Base-by-base conservation (phyloP, 2,113 vertebrate genomes). In the Dicrurus megarhynchus region DNA sequence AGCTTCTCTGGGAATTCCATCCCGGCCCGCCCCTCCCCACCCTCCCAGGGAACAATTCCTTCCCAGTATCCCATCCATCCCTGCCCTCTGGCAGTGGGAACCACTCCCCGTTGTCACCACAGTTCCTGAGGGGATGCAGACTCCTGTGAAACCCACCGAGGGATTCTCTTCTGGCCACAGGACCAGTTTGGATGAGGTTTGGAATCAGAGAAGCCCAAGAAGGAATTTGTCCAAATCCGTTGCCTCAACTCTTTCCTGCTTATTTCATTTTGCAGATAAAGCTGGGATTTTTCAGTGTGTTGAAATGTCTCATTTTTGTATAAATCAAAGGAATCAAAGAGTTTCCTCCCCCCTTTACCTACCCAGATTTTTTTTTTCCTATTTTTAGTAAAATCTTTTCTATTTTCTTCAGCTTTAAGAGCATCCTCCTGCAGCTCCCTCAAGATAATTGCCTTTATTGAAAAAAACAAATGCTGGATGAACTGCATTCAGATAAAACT, bases 401-500 rank as follows among this genome's bases (percentile, higher is more conserved):
- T 42, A 33, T 76, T 94, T 80, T 85, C 52, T 69, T 83, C 82
- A 78, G n/a, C 55, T 67, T 35, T 85, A 50, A 84, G 42, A 77
- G 19, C 55, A 41, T 73, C 63, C 30, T 79, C 67, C 87, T n/a
- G 47, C 47, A 74, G 64, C 52, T 93, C 80, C 79, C 67, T 85
- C 69, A 59, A 77, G 79, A 56, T 53, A 77, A 80, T 67, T 87
- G 70, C 10, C 46, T 87, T 83, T 55, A 22, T 23, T 59, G 33
- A 76, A 91, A 89, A 50, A 63, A 82, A 9, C 53, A 83, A 94
- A 89, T 46, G 39, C 44, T 79, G 50, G 55, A 83, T 50, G 44
- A 68, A 73, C 50, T 70, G 55, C 59, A n/a, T 69, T 67, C 87
- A 89, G 78, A 96, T 93, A 93, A 76, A 96, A 80, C 87, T 63